phyloP scores from a whole-genome alignment of 2,888 invertebrate genomes.

The Caenorhabditis sinica region DNA sequence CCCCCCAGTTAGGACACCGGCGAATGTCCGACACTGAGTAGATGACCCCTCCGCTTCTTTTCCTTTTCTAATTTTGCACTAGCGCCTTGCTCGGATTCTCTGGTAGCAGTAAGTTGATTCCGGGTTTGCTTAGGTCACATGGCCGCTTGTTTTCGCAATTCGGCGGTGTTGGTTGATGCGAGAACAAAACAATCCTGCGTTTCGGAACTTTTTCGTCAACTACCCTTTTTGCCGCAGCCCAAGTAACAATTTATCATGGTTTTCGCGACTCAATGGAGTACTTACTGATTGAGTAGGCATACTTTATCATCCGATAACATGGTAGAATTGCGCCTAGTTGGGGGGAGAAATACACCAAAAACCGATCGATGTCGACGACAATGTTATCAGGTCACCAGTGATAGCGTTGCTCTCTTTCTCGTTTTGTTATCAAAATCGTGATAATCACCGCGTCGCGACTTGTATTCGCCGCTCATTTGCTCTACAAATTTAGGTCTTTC shows the following conservation, averaged over 20 bases:
- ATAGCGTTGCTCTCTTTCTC: slow-evolving; percentile 49
- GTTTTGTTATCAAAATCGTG: slow-evolving; percentile 29
- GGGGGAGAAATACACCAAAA: slow-evolving; percentile 19
- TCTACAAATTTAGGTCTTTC: slow-evolving; percentile 32
- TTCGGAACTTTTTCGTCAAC: not conserved
- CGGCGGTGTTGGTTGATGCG: not conserved
- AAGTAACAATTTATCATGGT: not conserved
- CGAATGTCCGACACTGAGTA: not conserved
- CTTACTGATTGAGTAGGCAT: not conserved
- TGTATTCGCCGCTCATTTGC: slow-evolving; percentile 40
- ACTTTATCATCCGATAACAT: slow-evolving; percentile 6
- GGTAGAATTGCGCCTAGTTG: slow-evolving; percentile 1
- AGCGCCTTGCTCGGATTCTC: not conserved
- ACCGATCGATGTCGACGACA: slow-evolving; percentile 47
- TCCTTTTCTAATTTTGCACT: not conserved
- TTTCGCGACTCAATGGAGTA: not conserved
- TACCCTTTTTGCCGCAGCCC: not conserved
- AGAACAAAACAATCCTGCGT: not conserved
- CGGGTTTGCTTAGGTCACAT: slow-evolving; percentile 20
- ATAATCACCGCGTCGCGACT: slow-evolving; percentile 52
- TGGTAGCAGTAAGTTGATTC: slow-evolving; percentile 32
- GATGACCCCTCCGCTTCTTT: slow-evolving; percentile 16
- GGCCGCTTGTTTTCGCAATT: slow-evolving; percentile 27
- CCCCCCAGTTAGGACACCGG: not conserved
- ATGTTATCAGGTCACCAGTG: slow-evolving; percentile 55